These are phyloP conservation scores for Zeus faber DNA, from an alignment of 2,113 vertebrate species.

Conservation along the genomic window DNA sequence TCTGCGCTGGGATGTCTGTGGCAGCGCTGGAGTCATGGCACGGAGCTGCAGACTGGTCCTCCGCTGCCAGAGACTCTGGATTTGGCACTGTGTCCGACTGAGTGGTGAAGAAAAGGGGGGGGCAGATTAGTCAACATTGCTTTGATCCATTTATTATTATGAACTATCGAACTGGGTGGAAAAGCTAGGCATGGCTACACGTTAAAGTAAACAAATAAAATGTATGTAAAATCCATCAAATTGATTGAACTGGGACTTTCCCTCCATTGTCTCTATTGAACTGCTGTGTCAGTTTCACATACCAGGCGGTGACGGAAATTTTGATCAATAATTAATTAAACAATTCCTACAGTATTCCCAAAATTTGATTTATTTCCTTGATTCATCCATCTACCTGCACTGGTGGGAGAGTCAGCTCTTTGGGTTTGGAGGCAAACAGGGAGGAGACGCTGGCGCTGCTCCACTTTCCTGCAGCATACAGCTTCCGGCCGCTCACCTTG, in stretches of 20 bases:
- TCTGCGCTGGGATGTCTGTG: slow-evolving; percentile 15
- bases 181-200: no score
- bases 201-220: no score
- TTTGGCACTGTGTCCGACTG: slow-evolving; percentile 31
- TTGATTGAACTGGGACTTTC: background rate
- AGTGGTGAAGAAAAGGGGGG: no score
- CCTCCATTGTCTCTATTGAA: background rate
- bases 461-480: slow-evolving; percentile 68
- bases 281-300: background rate
- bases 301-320: background rate
- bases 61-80: slow-evolving; percentile 15
- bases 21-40: background rate
- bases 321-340: no score
- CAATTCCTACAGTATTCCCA: no score
- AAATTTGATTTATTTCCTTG: background rate
- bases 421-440: slow-evolving; percentile 61
- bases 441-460: slow-evolving; percentile 67
- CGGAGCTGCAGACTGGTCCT: slow-evolving; percentile 15
- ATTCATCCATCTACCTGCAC: slow-evolving; percentile 52
- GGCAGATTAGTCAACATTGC: no score
- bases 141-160: no score
- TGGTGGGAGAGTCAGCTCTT: slow-evolving; percentile 18
- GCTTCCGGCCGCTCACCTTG: slow-evolving; percentile 66
- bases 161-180: no score
- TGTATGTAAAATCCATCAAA: background rate